These are phyloP conservation scores for Elanoides forficatus DNA, from an alignment of 2,113 vertebrate genomes.

Conservation along the genomic window DNA sequence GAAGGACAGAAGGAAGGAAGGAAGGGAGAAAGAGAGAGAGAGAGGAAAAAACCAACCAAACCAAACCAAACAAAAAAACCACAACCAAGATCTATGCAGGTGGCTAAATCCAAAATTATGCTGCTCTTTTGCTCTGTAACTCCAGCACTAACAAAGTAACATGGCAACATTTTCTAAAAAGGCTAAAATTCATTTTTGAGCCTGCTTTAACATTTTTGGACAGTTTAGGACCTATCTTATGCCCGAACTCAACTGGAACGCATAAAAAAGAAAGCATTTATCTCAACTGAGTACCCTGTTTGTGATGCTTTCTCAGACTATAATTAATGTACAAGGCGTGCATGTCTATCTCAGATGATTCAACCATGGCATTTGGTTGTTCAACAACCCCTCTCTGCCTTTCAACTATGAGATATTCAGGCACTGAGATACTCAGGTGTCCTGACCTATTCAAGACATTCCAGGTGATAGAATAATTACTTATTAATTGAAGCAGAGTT, in stretches of 20 bases:
- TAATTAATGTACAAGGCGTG: neutral
- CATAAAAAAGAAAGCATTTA: neutral
- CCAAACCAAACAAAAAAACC: accelerated
- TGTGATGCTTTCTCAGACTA: neutral
- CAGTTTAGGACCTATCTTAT: neutral
- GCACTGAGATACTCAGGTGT: neutral
- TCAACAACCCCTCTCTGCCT: neutral
- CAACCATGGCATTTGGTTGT: neutral
- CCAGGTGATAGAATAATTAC: neutral
- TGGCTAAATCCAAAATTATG: neutral
- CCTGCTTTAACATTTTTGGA: neutral
- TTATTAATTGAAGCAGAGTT: neutral
- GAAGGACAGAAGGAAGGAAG: neutral
- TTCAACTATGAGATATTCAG: neutral
- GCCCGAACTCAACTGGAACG: neutral
- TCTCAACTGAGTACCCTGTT: neutral
- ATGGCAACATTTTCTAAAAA: neutral
- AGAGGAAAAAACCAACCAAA: no score
- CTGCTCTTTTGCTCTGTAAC: neutral
- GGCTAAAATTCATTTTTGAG: neutral
- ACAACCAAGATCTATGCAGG: neutral
- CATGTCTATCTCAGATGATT: neutral
- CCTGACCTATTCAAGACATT: neutral
- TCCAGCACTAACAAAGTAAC: neutral
- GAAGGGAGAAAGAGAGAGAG: no score